Evolutionary conservation across 2,888 invertebrate genomes (phyloP).

Genomic region (Sinhomidia bicolor): DNA sequence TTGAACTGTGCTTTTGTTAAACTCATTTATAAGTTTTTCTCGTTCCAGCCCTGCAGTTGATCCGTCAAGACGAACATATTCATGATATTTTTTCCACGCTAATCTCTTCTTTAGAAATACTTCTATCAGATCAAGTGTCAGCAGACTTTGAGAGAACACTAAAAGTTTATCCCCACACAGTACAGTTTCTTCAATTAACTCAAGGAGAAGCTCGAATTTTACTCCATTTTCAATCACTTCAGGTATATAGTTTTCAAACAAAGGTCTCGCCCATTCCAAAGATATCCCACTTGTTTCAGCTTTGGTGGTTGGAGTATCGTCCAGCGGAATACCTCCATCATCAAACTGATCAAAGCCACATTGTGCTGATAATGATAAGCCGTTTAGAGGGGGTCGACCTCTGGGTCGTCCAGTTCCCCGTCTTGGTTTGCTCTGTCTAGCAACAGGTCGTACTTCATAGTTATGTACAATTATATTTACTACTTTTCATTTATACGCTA

Average conservation of each 20-base stretch:
- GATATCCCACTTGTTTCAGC: conserved; percentile 69
- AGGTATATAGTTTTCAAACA: conserved; percentile 92
- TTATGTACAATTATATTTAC: too few relatives aligned
- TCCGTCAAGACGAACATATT: conserved; percentile 93
- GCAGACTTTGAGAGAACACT: conserved; percentile 92
- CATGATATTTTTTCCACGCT: conserved; percentile 96
- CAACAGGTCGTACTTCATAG: conserved; percentile 77
- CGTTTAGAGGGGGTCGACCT: conserved; percentile 57
- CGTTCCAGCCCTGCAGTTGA: conserved; percentile 96
- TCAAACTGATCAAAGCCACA: conserved; percentile 29
- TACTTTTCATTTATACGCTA: too few relatives aligned
- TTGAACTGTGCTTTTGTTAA: conserved; percentile 93
- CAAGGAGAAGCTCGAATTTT: conserved; percentile 97
- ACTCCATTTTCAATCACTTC: conserved; percentile 96
- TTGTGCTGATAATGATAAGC: conserved; percentile 29
- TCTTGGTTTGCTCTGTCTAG: conserved; percentile 49
- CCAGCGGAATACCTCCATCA: background rate
- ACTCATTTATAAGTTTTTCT: conserved; percentile 97
- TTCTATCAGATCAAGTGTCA: conserved; percentile 97
- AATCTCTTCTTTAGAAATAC: conserved; percentile 96
- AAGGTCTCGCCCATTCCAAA: conserved; percentile 86
- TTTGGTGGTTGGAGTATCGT: background rate
- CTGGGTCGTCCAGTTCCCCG: conserved; percentile 61
- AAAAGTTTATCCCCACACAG: conserved; percentile 93
- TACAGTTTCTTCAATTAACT: conserved; percentile 94